These are phyloP conservation scores for Sparidentex hasta DNA, from an alignment of 2,797 vertebrate species.

Conservation along the genomic window DNA sequence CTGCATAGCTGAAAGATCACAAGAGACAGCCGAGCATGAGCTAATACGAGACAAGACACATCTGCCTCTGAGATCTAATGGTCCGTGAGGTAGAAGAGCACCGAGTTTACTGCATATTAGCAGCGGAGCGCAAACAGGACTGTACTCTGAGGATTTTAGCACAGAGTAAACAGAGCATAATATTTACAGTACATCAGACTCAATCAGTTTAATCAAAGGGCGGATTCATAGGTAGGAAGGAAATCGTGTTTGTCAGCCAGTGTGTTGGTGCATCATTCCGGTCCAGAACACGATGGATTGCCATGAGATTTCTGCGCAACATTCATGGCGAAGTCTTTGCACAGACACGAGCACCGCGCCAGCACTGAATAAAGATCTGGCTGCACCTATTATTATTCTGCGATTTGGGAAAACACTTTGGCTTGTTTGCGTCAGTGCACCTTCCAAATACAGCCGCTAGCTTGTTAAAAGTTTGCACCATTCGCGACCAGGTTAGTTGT, in stretches of 20 bases:
- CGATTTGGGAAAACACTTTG: too few species aligned
- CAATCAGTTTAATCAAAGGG: not conserved
- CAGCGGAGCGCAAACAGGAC: not conserved
- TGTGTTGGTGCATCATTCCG: not conserved
- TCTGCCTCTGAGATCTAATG: slow-evolving; percentile 57
- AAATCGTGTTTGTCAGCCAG: too few species aligned
- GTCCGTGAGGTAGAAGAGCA: slow-evolving; percentile 21
- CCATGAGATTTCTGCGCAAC: too few species aligned
- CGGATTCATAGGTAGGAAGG: not conserved
- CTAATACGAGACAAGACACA: slow-evolving; percentile 54
- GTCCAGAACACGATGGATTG: not conserved
- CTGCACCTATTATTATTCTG: too few species aligned
- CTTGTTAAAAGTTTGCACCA: too few species aligned
- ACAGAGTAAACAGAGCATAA: not conserved
- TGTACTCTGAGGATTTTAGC: slow-evolving; percentile 3
- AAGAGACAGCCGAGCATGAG: slow-evolving; percentile 55
- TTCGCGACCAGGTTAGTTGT: too few species aligned
- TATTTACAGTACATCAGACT: not conserved
- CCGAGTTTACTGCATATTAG: slow-evolving; percentile 18
- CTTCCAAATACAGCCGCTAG: too few species aligned
- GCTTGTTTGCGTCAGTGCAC: too few species aligned
- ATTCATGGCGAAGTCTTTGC: too few species aligned
- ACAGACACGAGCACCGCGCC: too few species aligned
- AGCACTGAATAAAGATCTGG: too few species aligned
- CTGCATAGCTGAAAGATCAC: slow-evolving; percentile 61